phyloP scores from a whole-genome alignment of 2,113 vertebrate species.

The Dipodomys merriami region DNA sequence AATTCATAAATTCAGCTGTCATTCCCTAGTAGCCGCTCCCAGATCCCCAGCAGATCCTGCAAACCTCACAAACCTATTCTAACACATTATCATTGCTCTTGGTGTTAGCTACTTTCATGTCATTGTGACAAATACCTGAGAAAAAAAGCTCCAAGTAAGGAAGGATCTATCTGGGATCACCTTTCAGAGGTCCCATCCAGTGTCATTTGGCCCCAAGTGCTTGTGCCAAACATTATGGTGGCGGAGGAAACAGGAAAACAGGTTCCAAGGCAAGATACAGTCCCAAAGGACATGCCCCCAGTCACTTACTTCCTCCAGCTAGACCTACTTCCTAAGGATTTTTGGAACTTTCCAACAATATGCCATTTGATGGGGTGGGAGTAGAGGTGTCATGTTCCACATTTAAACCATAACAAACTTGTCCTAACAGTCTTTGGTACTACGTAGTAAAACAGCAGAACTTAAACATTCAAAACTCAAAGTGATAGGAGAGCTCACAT shows the following conservation, averaged over 20 bases:
- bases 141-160: neutral
- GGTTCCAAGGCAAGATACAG: neutral
- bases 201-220: neutral
- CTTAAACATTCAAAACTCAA: neutral
- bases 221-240: neutral
- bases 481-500: neutral
- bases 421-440: neutral
- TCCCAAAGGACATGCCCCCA: neutral
- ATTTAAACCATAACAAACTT: neutral
- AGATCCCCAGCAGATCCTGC: neutral
- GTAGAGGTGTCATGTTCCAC: neutral
- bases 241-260: neutral
- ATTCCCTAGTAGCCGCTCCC: neutral
- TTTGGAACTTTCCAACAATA: neutral
- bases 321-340: neutral
- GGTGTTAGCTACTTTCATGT: neutral
- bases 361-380: too few species aligned
- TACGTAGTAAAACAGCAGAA: constrained; percentile 12
- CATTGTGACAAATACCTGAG: neutral
- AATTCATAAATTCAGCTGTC: neutral
- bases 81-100: neutral
- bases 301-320: neutral
- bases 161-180: neutral
- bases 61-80: neutral
- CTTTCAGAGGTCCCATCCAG: neutral